Percentiles rank a stretch among this genome's conserved stretches.
These are phyloP conservation scores for Pogonophryne albipinna DNA, from an alignment of 2,797 vertebrate species.

Conservation along the genomic window DNA sequence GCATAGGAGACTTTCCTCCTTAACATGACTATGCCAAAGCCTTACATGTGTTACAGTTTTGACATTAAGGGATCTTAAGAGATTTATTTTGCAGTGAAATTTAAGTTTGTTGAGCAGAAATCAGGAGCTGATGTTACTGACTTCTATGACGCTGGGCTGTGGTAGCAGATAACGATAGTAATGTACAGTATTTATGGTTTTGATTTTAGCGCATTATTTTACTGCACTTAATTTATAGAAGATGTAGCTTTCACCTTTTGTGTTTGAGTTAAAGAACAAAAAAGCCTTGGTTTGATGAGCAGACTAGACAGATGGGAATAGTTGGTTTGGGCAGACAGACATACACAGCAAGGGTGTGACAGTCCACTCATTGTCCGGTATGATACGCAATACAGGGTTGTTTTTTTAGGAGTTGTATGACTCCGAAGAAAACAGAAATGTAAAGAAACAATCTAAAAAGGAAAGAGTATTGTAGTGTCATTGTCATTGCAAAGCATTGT, in stretches of 20 bases:
- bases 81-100: conserved; percentile 46
- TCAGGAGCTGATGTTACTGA: conserved; percentile 34
- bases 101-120: conserved; percentile 36
- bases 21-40: conserved; percentile 68
- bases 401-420: conserved; percentile 6
- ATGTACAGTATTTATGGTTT: conserved; percentile 96
- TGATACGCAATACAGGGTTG: conserved; percentile 5
- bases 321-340: conserved; percentile 8
- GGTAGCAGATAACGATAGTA: conserved; percentile 69
- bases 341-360: neutral
- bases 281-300: conserved; percentile 24
- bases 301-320: conserved; percentile 6
- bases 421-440: neutral
- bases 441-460: neutral
- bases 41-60: conserved; percentile 44
- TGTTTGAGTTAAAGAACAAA: conserved; percentile 53
- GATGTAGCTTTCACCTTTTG: conserved; percentile 76
- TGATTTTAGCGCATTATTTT: conserved; percentile 82
- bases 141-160: conserved; percentile 51
- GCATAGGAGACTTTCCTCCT: conserved; percentile 60
- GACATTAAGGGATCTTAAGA: conserved; percentile 33
- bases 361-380: conserved; percentile 21
- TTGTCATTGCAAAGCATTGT: neutral
- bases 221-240: conserved; percentile 93
- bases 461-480: neutral